phyloP scores from a whole-genome alignment of 1,140 invertebrate genomes.

The Conopomorpha cramerella region DNA sequence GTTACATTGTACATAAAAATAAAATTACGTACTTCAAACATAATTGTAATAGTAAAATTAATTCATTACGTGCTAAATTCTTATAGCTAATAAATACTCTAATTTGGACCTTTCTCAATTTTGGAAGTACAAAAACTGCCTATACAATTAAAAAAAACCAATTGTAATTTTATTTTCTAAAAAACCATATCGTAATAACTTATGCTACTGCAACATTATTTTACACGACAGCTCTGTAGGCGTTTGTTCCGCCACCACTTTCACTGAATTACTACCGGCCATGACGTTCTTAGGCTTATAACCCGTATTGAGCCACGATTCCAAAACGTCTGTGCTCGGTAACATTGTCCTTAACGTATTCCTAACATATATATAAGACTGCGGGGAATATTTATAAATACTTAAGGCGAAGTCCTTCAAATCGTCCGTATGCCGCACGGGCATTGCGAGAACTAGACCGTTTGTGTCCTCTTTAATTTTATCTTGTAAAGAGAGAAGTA shows the following conservation, averaged over 20 bases:
- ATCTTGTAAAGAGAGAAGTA: constrained; percentile 41
- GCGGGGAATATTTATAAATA: constrained; percentile 49
- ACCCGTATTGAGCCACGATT: constrained; percentile 31
- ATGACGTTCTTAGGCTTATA: constrained; percentile 37
- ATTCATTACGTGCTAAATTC: neutral
- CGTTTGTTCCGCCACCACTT: constrained; percentile 35
- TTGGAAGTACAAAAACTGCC: neutral
- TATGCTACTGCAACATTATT: constrained; percentile 26
- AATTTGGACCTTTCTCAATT: neutral
- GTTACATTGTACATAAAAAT: neutral
- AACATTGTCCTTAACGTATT: constrained; percentile 45
- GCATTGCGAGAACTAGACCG: constrained; percentile 44
- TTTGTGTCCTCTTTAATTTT: constrained; percentile 49
- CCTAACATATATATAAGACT: constrained; percentile 46
- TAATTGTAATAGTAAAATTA: neutral
- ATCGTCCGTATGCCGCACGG: constrained; percentile 40
- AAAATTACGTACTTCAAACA: neutral
- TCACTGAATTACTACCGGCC: constrained; percentile 28
- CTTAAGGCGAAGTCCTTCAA: constrained; percentile 46
- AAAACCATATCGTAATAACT: neutral
- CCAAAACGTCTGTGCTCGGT: constrained; percentile 39
- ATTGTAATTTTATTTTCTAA: neutral
- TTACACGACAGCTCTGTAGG: constrained; percentile 42
- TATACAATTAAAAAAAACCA: neutral
- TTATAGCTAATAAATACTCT: neutral